Evolutionary conservation across 2,113 vertebrate genomes (phyloP).

Genomic region (Lepisosteus osseus): DNA sequence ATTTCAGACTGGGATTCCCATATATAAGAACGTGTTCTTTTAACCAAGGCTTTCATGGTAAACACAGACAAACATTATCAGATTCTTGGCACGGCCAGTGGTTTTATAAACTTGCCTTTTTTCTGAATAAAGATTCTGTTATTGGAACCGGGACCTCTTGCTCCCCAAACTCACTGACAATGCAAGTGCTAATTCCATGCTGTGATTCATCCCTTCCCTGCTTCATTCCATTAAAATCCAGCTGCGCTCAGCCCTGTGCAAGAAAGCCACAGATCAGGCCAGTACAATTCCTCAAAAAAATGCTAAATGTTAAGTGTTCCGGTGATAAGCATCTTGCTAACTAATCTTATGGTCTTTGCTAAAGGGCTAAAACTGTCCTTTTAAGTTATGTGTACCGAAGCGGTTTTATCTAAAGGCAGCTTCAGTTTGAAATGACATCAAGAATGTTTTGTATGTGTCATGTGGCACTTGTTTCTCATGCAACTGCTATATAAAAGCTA

Average conservation of each 20-base stretch:
- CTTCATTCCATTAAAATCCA: conserved; percentile 8
- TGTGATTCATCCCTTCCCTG: conserved; percentile 4
- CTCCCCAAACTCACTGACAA: conserved; percentile 5
- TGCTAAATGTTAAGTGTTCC: background rate
- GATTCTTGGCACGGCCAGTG: background rate
- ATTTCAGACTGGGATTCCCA: no score
- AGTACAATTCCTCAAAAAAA: background rate
- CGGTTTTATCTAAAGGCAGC: background rate
- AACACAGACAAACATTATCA: no score
- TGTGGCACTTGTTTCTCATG: no score
- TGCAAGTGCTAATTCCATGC: conserved; percentile 21
- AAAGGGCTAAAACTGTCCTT: background rate
- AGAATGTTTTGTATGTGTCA: no score
- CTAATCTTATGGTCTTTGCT: background rate
- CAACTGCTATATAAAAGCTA: no score
- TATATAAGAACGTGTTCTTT: no score
- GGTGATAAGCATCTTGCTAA: background rate
- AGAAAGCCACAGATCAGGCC: background rate
- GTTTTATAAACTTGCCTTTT: background rate
- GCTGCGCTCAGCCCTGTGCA: background rate
- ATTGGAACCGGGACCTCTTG: background rate
- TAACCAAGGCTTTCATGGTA: no score
- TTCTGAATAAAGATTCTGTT: conserved; percentile 21
- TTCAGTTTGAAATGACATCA: no score
- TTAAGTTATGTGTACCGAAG: background rate